Conservation (phyloP, 1,140 invertebrate genomes). For the Plectrocnemia conspersa region DNA sequence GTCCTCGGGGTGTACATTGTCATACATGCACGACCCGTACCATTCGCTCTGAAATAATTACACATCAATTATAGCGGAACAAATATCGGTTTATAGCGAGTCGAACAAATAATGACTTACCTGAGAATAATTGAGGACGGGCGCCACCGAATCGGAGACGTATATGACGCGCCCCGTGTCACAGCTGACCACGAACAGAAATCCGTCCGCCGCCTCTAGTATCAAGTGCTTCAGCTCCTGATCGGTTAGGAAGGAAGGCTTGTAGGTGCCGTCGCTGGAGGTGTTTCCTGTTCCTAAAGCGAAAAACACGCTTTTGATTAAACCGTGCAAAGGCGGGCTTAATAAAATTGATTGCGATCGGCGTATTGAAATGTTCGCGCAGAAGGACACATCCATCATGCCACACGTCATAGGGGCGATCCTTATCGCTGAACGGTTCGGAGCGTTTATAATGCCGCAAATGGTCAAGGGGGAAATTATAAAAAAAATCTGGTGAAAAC, state of each 20-base stretch:
- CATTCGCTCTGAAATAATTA: conserved; percentile 75
- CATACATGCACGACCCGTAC: conserved; percentile 93
- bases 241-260: conserved; percentile 98
- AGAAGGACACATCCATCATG: conserved; percentile 16
- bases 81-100: no score
- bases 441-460: not conserved
- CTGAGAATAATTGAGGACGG: conserved; percentile 94
- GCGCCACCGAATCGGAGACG: conserved; percentile 96
- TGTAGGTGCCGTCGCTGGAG: conserved; percentile 89
- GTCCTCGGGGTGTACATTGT: conserved; percentile 97
- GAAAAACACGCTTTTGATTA: not conserved
- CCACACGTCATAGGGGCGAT: conserved; percentile 15
- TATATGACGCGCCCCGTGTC: conserved; percentile 96
- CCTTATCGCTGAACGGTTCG: conserved; percentile 6
- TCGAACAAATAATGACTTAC: no score
- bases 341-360: conserved; percentile 21
- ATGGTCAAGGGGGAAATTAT: no score
- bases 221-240: conserved; percentile 99
- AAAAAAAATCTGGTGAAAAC: no score
- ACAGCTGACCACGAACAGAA: conserved; percentile 97
- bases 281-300: conserved; percentile 88
- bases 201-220: conserved; percentile 97
- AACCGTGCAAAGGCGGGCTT: no score
- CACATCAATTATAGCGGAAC: no score
- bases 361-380: conserved; percentile 11